Conservation (phyloP, 2,113 vertebrate species). For the Hippocampus guttulatus region DNA sequence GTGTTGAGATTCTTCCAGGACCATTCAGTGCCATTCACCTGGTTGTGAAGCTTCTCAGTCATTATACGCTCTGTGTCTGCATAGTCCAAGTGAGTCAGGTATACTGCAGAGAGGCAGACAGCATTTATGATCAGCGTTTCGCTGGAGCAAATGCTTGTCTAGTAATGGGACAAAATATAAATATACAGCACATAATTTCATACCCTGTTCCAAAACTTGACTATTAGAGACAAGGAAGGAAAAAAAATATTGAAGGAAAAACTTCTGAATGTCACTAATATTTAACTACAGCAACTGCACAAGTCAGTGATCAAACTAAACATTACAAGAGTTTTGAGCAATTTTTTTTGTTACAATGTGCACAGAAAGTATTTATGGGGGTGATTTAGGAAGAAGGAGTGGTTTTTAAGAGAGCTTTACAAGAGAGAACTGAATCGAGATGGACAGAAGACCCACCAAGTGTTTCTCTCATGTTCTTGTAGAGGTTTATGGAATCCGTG, state of each 20-base stretch:
- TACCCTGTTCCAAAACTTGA: background rate
- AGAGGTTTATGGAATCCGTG: slow-evolving; percentile 97
- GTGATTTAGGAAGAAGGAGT: too few relatives aligned
- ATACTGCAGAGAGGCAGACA: slow-evolving; percentile 73
- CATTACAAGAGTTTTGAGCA: background rate
- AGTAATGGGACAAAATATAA: background rate
- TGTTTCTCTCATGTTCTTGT: slow-evolving; percentile 99
- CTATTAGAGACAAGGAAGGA: background rate
- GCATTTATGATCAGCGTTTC: background rate
- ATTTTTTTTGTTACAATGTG: background rate
- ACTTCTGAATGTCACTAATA: too few relatives aligned
- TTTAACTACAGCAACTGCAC: too few relatives aligned
- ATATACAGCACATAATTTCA: background rate
- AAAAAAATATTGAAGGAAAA: too few relatives aligned
- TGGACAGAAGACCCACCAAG: slow-evolving; percentile 73
- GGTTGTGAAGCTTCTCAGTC: slow-evolving; percentile 99
- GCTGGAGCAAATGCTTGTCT: background rate
- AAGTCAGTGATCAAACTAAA: background rate
- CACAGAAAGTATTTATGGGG: background rate
- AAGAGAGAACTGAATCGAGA: background rate
- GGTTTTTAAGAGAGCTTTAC: background rate
- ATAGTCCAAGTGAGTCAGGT: slow-evolving; percentile 97
- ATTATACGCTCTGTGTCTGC: slow-evolving; percentile 97
- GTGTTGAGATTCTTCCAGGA: slow-evolving; percentile 99
- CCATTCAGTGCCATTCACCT: slow-evolving; percentile 98